phyloP scores from a whole-genome alignment of 2,797 vertebrate species.

The Brotula barbata region DNA sequence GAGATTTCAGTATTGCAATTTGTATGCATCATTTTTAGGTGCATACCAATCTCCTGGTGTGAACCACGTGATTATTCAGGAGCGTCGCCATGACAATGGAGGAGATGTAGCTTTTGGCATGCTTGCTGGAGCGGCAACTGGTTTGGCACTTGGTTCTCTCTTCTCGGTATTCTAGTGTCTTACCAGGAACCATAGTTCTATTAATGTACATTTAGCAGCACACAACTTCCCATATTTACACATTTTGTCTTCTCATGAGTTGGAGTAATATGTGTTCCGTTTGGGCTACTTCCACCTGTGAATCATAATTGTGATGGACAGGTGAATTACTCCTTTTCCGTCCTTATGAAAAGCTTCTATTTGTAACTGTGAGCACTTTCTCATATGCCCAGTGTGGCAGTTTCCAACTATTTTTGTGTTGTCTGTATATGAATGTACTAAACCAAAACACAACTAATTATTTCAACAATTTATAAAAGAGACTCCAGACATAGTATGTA shows the following conservation, averaged over 20 bases:
- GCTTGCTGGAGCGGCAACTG: slow-evolving; percentile 92
- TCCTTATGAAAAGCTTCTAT: slow-evolving; percentile 43
- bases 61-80: slow-evolving; percentile 88
- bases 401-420: slow-evolving; percentile 32
- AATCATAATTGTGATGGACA: slow-evolving; percentile 61
- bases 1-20: neutral
- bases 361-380: slow-evolving; percentile 66
- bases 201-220: slow-evolving; percentile 16
- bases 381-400: slow-evolving; percentile 34
- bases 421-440: slow-evolving; percentile 47
- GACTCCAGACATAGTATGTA: slow-evolving; percentile 10
- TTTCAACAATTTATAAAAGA: slow-evolving; percentile 27
- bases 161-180: slow-evolving; percentile 90
- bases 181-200: neutral
- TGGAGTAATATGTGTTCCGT: slow-evolving; percentile 38
- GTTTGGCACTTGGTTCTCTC: slow-evolving; percentile 92
- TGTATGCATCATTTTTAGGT: slow-evolving; percentile 63
- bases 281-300: slow-evolving; percentile 39
- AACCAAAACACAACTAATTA: slow-evolving; percentile 48
- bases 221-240: slow-evolving; percentile 13
- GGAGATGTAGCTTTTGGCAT: slow-evolving; percentile 90
- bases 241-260: slow-evolving; percentile 49
- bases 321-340: slow-evolving; percentile 35
- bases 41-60: slow-evolving; percentile 81
- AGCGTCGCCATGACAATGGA: slow-evolving; percentile 84